A percentile compares a stretch with the other conserved stretches of the same genome.
Conservation (phyloP, 2,797 vertebrate species). For the Tiaroga cobitis region DNA sequence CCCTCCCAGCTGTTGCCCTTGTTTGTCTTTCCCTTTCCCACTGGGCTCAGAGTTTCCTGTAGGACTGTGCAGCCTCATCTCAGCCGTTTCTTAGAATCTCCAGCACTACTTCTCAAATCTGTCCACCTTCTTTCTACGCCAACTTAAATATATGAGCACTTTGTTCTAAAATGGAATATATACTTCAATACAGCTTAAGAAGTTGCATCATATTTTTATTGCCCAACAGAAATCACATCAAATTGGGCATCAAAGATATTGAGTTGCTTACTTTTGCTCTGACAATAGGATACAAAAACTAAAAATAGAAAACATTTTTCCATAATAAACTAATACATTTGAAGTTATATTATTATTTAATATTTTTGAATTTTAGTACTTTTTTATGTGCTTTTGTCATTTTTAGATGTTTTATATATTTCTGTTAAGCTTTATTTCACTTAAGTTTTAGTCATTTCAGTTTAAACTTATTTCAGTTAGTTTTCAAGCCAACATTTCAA, state of each 20-base stretch:
- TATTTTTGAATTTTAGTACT: neutral
- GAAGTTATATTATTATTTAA: neutral
- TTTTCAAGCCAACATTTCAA: neutral
- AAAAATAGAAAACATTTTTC: neutral
- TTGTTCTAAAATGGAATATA: neutral
- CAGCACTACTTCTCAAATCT: conserved; percentile 60
- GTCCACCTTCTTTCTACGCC: conserved; percentile 57
- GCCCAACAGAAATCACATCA: conserved; percentile 19
- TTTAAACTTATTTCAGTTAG: neutral
- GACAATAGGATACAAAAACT: neutral
- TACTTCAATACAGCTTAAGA: neutral
- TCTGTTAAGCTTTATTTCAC: neutral
- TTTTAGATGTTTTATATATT: neutral
- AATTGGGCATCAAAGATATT: neutral
- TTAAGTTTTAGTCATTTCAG: neutral
- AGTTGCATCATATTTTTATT: neutral
- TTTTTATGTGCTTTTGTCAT: neutral
- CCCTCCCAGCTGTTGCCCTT: conserved; percentile 77
- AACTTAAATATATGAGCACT: conserved; percentile 13
- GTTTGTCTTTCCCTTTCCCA: conserved; percentile 84
- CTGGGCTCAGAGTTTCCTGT: conserved; percentile 80
- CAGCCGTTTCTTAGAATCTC: conserved; percentile 76
- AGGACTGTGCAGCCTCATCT: conserved; percentile 80
- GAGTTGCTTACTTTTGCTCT: neutral
- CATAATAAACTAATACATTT: neutral